These are phyloP conservation scores for Luehdorfia chinensis DNA, from an alignment of 1,140 invertebrate genomes.

Conservation along the genomic window DNA sequence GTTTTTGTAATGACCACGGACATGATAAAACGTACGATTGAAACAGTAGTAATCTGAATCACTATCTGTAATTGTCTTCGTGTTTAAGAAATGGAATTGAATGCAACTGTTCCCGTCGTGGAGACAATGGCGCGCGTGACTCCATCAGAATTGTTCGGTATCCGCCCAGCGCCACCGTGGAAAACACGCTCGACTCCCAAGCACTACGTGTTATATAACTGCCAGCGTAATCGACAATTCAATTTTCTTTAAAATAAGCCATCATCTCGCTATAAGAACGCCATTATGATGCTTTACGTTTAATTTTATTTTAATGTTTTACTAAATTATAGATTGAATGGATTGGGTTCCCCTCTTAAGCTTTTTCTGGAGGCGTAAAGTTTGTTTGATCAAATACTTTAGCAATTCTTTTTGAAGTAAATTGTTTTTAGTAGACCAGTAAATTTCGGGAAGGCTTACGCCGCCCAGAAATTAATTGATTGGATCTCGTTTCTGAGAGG, in stretches of 20 bases:
- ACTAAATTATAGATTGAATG: conserved; percentile 6
- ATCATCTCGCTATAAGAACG: conserved; percentile 9
- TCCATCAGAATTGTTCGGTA: conserved; percentile 27
- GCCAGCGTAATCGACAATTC: conserved; percentile 6
- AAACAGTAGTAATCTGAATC: conserved; percentile 14
- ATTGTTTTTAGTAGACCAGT: conserved; percentile 59
- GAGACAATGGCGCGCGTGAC: conserved; percentile 47
- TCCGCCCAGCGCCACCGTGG: conserved; percentile 9
- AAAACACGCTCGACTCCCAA: conserved; percentile 8
- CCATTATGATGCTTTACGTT: neutral
- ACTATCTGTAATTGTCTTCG: conserved; percentile 19
- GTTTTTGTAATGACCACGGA: conserved; percentile 7
- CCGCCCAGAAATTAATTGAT: conserved; percentile 75
- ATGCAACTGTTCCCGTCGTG: conserved; percentile 26
- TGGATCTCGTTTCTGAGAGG: conserved; percentile 71
- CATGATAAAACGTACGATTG: neutral
- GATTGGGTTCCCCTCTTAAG: neutral
- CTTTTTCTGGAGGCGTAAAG: conserved; percentile 19
- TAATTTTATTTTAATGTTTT: conserved; percentile 3
- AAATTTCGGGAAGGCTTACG: conserved; percentile 72
- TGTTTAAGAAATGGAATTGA: conserved; percentile 25
- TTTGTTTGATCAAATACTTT: conserved; percentile 47
- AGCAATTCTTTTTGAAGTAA: conserved; percentile 44
- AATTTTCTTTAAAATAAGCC: conserved; percentile 18
- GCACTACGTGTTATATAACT: neutral